These are phyloP conservation scores for Cairina moschata DNA, from an alignment of 2,113 vertebrate genomes.

Conservation along the genomic window DNA sequence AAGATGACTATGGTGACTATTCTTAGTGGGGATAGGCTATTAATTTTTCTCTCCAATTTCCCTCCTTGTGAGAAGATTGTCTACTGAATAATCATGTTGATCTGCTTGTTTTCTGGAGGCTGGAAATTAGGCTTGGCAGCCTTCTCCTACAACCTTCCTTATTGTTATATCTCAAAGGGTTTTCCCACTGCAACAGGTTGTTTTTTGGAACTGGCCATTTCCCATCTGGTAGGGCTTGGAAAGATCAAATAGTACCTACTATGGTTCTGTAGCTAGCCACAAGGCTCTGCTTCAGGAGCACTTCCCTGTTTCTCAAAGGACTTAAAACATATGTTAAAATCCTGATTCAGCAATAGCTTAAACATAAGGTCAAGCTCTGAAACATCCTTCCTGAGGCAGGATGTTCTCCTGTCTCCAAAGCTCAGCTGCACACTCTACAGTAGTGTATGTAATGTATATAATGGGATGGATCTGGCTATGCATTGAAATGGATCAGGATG, in stretches of 20 bases:
- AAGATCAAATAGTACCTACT: not conserved
- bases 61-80: not conserved
- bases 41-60: not conserved
- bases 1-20: not conserved
- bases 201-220: not conserved
- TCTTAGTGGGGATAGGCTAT: not conserved
- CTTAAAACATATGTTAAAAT: not conserved
- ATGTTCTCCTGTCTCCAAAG: not conserved
- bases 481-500: not conserved
- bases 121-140: not conserved
- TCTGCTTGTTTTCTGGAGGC: not conserved
- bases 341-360: not conserved
- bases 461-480: not conserved
- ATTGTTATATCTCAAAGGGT: not conserved
- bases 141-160: not conserved
- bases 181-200: fast-evolving
- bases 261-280: fast-evolving
- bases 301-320: not conserved
- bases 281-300: not conserved
- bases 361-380: not conserved
- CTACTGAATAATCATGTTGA: not conserved
- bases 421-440: too few relatives aligned
- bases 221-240: not conserved
- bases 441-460: not conserved
- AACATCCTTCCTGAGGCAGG: not conserved